Evolutionary conservation across 2,113 vertebrate species (phyloP).

Genomic region (Calyptomena viridis): DNA sequence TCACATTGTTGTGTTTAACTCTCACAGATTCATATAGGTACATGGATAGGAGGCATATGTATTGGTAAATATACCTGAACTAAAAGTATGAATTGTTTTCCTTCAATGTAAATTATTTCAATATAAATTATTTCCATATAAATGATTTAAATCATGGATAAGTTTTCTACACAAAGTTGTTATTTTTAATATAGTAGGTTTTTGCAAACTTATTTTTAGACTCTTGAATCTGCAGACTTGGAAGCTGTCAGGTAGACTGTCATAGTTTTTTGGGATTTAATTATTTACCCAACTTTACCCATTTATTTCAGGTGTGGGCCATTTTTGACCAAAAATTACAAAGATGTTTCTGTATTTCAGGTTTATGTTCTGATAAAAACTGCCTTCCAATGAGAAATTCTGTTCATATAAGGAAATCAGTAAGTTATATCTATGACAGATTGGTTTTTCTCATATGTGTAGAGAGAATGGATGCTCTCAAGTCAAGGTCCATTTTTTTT

Average conservation of each 20-base stretch:
- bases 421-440: background rate
- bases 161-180: background rate
- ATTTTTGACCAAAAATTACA: background rate
- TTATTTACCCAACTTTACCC: background rate
- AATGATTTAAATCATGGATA: background rate
- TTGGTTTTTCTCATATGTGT: background rate
- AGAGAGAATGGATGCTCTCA: background rate
- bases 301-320: background rate
- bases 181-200: background rate
- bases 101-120: background rate
- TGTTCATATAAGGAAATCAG: background rate
- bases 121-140: background rate
- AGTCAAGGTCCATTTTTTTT: background rate
- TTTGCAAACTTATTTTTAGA: background rate
- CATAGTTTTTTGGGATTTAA: background rate
- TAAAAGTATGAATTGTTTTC: background rate
- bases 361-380: background rate
- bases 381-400: background rate
- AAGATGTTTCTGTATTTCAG: background rate
- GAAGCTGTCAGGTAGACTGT: background rate
- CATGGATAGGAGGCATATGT: background rate
- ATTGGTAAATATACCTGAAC: background rate
- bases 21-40: background rate
- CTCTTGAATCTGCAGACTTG: background rate
- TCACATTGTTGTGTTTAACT: background rate